Percentiles rank a stretch among this genome's conserved stretches.
These are phyloP conservation scores for Ornithoptera alexandrae DNA, from an alignment of 2,888 invertebrate genomes.

Conservation along the genomic window DNA sequence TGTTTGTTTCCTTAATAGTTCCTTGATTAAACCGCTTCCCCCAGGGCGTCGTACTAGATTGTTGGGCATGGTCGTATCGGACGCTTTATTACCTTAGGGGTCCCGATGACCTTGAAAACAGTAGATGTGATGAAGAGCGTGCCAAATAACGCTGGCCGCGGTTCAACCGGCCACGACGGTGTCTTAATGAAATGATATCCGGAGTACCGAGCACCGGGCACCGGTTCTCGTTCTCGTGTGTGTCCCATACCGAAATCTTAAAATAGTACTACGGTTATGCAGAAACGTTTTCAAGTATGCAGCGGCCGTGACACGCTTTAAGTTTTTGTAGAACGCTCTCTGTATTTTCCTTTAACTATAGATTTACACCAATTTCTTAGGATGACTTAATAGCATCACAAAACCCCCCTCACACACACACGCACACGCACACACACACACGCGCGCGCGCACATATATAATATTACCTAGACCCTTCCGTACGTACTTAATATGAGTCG, in stretches of 20 bases:
- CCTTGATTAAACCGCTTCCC: conserved; percentile 5
- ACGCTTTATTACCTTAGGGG: conserved; percentile 16
- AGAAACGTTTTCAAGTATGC: conserved; percentile 48
- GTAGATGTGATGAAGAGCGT: neutral
- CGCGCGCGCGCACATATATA: too few species aligned
- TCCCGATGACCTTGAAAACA: conserved; percentile 10
- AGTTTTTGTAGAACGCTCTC: conserved; percentile 39
- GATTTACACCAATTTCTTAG: conserved; percentile 7
- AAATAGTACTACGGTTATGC: conserved; percentile 37
- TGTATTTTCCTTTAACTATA: conserved; percentile 42
- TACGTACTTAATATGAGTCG: too few species aligned
- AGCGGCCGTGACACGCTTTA: conserved; percentile 50
- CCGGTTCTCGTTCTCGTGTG: neutral
- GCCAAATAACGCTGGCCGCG: neutral
- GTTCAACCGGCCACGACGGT: neutral
- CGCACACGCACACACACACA: too few species aligned
- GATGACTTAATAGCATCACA: neutral
- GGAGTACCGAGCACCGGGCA: too few species aligned
- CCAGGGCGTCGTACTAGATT: conserved; percentile 6
- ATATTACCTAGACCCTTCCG: too few species aligned
- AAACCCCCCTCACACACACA: too few species aligned
- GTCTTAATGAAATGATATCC: neutral
- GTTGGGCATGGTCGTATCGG: neutral
- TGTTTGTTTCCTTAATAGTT: conserved; percentile 18
- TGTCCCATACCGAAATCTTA: conserved; percentile 22